Evolutionary conservation across 2,888 invertebrate species (phyloP).

Genomic region (Coenonympha glycerion): DNA sequence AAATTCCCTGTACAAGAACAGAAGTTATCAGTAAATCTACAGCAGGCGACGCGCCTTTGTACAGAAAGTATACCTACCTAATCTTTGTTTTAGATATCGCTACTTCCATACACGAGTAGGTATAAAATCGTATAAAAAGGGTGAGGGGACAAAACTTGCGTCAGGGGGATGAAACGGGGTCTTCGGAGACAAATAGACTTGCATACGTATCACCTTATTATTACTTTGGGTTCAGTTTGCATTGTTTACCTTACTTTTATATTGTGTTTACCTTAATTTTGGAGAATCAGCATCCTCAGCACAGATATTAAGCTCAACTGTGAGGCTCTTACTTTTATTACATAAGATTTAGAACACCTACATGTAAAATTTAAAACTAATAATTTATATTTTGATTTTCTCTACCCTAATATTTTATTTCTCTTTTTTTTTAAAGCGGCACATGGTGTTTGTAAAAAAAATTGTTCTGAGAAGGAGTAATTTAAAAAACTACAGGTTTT

Average conservation of each 20-base stretch:
- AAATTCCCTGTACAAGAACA: not conserved
- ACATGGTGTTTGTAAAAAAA: no score
- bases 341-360: no score
- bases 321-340: not conserved
- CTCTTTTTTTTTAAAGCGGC: no score
- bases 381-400: no score
- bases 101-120: not conserved
- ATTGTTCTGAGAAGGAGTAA: no score
- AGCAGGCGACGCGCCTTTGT: not conserved
- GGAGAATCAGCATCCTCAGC: no score
- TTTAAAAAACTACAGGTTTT: no score
- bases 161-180: constrained; percentile 34
- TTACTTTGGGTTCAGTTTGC: constrained; percentile 28
- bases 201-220: constrained; percentile 60
- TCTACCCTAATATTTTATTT: no score
- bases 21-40: not conserved
- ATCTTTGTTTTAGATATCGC: not conserved
- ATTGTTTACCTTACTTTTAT: no score
- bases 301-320: not conserved
- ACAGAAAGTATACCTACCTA: not conserved
- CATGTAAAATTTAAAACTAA: no score
- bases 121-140: not conserved
- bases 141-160: constrained; percentile 10
- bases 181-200: constrained; percentile 50
- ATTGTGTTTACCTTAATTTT: no score